Conservation (phyloP, 2,888 invertebrate species). For the Mesorhabditis sp. region DNA sequence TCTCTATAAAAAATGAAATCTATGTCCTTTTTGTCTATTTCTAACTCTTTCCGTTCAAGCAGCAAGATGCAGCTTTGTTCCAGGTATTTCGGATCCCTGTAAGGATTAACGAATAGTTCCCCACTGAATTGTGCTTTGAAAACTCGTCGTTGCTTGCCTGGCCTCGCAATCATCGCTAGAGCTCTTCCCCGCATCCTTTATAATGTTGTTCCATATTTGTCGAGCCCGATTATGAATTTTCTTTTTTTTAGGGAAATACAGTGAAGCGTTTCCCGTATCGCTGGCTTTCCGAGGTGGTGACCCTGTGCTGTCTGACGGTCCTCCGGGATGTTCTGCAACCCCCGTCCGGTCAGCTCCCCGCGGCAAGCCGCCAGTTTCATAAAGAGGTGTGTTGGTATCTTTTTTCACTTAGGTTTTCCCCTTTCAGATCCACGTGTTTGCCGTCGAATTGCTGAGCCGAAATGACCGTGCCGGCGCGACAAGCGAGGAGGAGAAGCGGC, state of each 20-base stretch:
- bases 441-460: conserved; percentile 61
- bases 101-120: not conserved
- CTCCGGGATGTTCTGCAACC: conserved; percentile 72
- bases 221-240: not conserved
- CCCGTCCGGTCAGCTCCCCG: conserved; percentile 18
- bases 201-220: not conserved
- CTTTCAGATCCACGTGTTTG: conserved; percentile 77
- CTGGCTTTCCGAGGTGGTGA: conserved; percentile 88
- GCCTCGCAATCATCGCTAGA: not conserved
- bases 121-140: not conserved
- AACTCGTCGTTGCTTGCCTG: too few relatives aligned
- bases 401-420: not conserved
- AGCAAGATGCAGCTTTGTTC: too few relatives aligned
- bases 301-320: conserved; percentile 84
- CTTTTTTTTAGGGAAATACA: conserved; percentile 59
- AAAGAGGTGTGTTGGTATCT: conserved; percentile 28
- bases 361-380: conserved; percentile 24
- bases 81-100: too few relatives aligned
- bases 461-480: not conserved
- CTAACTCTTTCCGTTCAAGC: too few relatives aligned
- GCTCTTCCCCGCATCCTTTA: too few relatives aligned
- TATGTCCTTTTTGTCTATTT: too few relatives aligned
- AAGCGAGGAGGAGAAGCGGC: not conserved
- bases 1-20: too few relatives aligned
- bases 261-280: conserved; percentile 81